phyloP scores from a whole-genome alignment of 2,113 vertebrate genomes.

The Pelobates fuscus region DNA sequence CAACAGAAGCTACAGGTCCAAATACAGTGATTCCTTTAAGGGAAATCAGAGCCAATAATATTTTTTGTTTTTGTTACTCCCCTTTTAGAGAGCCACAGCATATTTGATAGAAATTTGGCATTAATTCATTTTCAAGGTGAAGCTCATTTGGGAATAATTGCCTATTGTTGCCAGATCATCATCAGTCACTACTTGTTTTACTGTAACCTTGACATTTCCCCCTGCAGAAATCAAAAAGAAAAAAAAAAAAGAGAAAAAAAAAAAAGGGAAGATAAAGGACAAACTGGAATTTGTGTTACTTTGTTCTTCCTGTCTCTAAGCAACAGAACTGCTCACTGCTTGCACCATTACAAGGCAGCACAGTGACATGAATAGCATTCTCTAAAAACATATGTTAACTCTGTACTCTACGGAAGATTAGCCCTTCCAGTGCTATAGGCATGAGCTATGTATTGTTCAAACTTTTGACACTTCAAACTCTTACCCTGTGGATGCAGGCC shows the following conservation, averaged over 20 bases:
- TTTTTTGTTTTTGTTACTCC: background rate
- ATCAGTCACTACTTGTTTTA: conserved; percentile 50
- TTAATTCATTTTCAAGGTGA: conserved; percentile 43
- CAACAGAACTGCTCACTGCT: conserved; percentile 34
- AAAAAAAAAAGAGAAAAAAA: conserved; percentile 13
- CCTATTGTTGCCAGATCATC: conserved; percentile 47
- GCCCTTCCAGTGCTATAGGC: background rate
- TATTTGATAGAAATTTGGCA: conserved; percentile 21
- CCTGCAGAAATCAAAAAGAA: background rate
- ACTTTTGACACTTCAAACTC: background rate
- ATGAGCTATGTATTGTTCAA: background rate
- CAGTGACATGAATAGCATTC: background rate
- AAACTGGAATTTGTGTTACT: conserved; percentile 41
- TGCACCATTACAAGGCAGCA: conserved; percentile 7
- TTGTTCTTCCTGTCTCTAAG: conserved; percentile 42
- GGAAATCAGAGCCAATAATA: conserved; percentile 8
- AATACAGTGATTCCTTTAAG: background rate
- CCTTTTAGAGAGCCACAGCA: conserved; percentile 2
- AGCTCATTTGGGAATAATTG: conserved; percentile 51
- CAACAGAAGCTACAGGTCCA: background rate
- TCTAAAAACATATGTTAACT: conserved; percentile 28
- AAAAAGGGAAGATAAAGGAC: conserved; percentile 36
- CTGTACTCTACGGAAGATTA: background rate
- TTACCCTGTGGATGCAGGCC: background rate
- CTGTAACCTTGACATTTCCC: conserved; percentile 51